These are phyloP conservation scores for Actinemys pallida DNA, from an alignment of 2,113 vertebrate species.

Conservation along the genomic window DNA sequence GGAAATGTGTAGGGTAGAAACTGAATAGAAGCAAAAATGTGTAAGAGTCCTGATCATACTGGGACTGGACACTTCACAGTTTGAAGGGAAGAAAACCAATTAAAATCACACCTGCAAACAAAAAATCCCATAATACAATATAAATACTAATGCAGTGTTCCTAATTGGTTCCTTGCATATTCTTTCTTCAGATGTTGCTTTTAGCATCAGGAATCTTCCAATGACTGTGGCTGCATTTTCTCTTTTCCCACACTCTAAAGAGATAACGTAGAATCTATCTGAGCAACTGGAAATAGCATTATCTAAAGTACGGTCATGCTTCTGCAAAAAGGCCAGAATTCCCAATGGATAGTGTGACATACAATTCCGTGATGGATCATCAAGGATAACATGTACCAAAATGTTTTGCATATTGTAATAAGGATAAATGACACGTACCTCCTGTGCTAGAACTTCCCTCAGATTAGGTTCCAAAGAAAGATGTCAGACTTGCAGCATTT, in stretches of 20 bases:
- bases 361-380: background rate
- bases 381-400: background rate
- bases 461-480: constrained; percentile 7
- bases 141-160: background rate
- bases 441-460: constrained; percentile 6
- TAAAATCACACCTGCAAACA: background rate
- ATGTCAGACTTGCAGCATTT: constrained; percentile 1
- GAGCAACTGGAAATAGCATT: background rate
- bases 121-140: background rate
- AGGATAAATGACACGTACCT: background rate
- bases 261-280: background rate
- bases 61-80: background rate
- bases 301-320: background rate
- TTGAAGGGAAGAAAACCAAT: background rate
- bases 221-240: background rate
- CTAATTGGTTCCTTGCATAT: background rate
- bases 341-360: background rate
- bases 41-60: background rate
- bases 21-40: background rate
- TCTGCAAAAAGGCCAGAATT: background rate
- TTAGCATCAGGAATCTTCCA: background rate
- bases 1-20: background rate
- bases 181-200: background rate
- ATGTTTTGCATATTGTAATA: background rate
- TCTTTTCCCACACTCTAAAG: background rate